phyloP scores from a whole-genome alignment of 2,113 vertebrate species.

The Bubo blakistoni region DNA sequence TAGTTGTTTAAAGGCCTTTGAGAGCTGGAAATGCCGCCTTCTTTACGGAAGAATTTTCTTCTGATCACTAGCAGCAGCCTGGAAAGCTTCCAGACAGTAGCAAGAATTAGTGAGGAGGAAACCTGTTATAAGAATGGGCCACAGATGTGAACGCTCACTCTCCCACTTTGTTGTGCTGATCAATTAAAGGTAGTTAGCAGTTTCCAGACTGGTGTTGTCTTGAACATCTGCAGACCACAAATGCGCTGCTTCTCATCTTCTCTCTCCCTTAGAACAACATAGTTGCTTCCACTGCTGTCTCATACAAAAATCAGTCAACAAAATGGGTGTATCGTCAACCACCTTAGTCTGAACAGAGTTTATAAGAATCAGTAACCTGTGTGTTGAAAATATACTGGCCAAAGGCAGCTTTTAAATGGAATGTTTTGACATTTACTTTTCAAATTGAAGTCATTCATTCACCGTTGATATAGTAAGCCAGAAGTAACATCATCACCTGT shows the following conservation, averaged over 20 bases:
- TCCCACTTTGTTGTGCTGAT: neutral
- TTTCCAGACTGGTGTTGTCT: neutral
- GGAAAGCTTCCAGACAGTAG: slow-evolving; percentile 38
- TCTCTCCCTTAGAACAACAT: neutral
- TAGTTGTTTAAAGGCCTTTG: neutral
- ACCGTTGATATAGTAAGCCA: neutral
- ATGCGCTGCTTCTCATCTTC: slow-evolving; percentile 1
- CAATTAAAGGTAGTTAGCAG: slow-evolving; percentile 36
- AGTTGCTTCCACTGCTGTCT: neutral
- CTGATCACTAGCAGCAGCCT: neutral
- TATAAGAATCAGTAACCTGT: neutral
- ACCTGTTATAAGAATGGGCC: neutral
- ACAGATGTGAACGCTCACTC: slow-evolving; percentile 12
- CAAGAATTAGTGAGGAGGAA: slow-evolving; percentile 31
- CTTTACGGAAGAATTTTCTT: neutral
- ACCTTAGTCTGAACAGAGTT: neutral
- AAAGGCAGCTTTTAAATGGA: neutral
- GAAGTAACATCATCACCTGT: neutral
- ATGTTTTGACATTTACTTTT: neutral
- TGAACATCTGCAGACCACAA: slow-evolving; percentile 11
- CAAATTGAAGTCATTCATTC: neutral
- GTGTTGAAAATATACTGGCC: neutral
- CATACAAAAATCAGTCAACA: neutral
- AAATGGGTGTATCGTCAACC: neutral
- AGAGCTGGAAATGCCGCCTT: neutral